Evolutionary conservation across 2,797 vertebrate genomes (phyloP), one percentile per base, ranked within the genome.

Genomic region (Adrianichthys oophorus): DNA sequence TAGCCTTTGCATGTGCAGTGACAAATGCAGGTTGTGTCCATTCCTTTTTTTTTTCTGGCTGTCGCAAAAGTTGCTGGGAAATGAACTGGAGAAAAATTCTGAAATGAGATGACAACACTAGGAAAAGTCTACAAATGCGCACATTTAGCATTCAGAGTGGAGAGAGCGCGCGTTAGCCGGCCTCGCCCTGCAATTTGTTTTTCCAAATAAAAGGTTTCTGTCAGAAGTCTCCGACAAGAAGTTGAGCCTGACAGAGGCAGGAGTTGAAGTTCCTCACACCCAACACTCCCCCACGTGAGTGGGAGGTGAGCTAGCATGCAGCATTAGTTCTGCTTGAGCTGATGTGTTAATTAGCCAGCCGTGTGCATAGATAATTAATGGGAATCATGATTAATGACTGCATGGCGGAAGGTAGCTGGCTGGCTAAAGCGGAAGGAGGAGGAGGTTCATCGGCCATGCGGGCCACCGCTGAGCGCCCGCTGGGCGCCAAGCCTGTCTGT

Each of bases 341-440:
- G 89, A 92, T 88, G 89, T 88, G 87, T 89, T 92, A 91, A 93
- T 92, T 90, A 92, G 84, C 77, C 77, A 86, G 84, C 85, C 78
- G 74, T 80, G 80, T 62, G 84, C 82, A 80, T 84, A 82, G 89
- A 91, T 91, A 90, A 91, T 92, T 88, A 90, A 90, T 87, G 87
- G 89, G 89, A 88, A 86, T 86, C 87, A 85, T 90, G 88, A 91
- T 91, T 90, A 91, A 92, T 90, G 86, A 88, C 79, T 78, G 72
- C 79, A 89, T 78, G 82, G 82, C 70, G 46, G 77, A 83, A 78
- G 79, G 60, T 68, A 19, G 45, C 76, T 74, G 71, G 8, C 69
- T 79, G 84, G 80, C n/a, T 87, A 86, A 84, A 75, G 65, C 60
- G 42, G 66, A 72, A 78, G 78, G 65, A 78, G 76, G 83, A 78